These are phyloP conservation scores for Tokudaia muenninki DNA, from an alignment of 2,797 vertebrate genomes.

Conservation along the genomic window DNA sequence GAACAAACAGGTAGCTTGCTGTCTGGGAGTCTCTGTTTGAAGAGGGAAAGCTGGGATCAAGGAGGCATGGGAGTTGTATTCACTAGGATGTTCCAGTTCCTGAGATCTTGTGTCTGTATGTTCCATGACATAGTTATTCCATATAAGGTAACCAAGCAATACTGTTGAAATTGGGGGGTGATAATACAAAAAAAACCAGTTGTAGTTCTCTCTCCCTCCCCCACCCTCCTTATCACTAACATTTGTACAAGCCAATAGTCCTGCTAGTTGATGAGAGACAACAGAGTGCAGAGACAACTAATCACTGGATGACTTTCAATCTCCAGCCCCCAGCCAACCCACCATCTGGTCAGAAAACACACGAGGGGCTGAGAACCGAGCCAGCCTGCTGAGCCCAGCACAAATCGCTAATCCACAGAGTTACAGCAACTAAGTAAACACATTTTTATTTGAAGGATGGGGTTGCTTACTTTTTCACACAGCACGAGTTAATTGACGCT, in stretches of 20 bases:
- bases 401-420: background rate
- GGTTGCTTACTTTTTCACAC: background rate
- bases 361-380: background rate
- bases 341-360: background rate
- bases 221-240: background rate
- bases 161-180: background rate
- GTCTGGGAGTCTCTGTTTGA: slow-evolving; percentile 14
- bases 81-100: background rate
- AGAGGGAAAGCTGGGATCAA: background rate
- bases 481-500: background rate
- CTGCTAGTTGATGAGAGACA: background rate
- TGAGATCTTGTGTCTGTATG: background rate
- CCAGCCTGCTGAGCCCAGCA: slow-evolving; percentile 15
- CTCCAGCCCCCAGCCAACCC: background rate
- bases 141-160: background rate
- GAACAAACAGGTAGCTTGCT: background rate
- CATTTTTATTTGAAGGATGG: slow-evolving; percentile 18
- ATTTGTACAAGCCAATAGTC: background rate
- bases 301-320: background rate
- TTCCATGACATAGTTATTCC: background rate
- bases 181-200: background rate
- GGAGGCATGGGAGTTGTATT: background rate
- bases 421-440: background rate
- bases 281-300: background rate
- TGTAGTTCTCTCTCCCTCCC: background rate